Evolutionary conservation across 2,797 vertebrate species (phyloP).

Genomic region (Spizella passerina): DNA sequence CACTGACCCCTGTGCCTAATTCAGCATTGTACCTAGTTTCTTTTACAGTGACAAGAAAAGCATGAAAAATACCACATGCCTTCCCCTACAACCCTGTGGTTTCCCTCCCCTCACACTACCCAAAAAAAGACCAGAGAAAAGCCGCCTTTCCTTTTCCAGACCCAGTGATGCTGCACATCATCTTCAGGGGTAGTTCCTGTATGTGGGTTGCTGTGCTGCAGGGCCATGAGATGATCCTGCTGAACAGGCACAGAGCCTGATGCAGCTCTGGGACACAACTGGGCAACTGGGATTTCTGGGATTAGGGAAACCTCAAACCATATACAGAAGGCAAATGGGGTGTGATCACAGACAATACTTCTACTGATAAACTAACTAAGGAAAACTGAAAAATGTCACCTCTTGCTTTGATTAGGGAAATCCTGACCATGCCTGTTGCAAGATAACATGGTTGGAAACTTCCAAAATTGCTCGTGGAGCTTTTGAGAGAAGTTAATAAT

Average conservation of each 20-base stretch:
- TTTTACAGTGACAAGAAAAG: not conserved
- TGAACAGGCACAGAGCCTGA: not conserved
- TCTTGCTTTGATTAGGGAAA: not conserved
- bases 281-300: not conserved
- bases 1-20: not conserved
- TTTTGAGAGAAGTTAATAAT: not conserved
- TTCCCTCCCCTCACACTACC: not conserved
- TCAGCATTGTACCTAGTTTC: rapidly evolving
- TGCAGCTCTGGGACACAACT: not conserved
- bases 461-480: rapidly evolving
- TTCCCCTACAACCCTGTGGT: not conserved
- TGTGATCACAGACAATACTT: not conserved
- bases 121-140: not conserved
- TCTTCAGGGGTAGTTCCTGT: not conserved
- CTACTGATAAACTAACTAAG: not conserved
- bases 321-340: not conserved
- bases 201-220: not conserved
- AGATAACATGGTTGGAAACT: not conserved
- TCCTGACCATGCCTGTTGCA: not conserved
- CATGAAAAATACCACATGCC: not conserved
- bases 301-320: not conserved
- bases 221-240: not conserved
- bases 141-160: not conserved
- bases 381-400: not conserved
- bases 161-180: not conserved